A percentile compares a stretch with the other conserved stretches of the same genome.
Evolutionary conservation across 2,888 invertebrate species (phyloP).

Genomic region (Hecatera dysodea): DNA sequence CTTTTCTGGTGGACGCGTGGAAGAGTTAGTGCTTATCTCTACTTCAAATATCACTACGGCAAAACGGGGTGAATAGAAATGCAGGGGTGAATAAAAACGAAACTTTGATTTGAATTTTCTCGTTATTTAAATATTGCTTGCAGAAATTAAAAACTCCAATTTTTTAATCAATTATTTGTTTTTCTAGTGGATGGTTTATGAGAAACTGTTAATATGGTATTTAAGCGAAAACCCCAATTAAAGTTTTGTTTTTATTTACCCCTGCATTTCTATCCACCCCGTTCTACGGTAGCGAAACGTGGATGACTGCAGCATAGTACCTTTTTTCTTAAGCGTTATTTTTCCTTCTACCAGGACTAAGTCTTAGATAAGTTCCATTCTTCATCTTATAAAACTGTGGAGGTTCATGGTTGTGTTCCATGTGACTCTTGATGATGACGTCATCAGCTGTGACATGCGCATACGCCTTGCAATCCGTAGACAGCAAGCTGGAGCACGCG

Average conservation of each 20-base stretch:
- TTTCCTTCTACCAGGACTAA: constrained; percentile 1
- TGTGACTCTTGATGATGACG: constrained; percentile 25
- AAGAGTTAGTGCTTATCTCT: not conserved
- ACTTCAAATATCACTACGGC: not conserved
- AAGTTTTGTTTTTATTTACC: too few species aligned
- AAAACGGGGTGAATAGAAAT: too few species aligned
- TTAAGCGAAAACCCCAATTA: too few species aligned
- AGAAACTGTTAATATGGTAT: too few species aligned
- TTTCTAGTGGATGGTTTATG: too few species aligned
- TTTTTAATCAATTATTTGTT: too few species aligned
- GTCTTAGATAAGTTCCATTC: constrained; percentile 39
- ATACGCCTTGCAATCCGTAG: constrained; percentile 52
- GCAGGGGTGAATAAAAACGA: too few species aligned
- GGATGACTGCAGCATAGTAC: not conserved
- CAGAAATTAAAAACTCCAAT: too few species aligned
- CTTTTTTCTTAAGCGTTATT: not conserved
- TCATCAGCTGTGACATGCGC: constrained; percentile 37
- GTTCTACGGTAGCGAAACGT: not conserved
- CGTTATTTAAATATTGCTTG: too few species aligned
- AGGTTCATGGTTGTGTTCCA: constrained; percentile 48
- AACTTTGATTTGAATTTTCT: too few species aligned
- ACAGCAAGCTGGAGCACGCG: constrained; percentile 65
- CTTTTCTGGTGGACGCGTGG: not conserved
- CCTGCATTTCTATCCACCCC: too few species aligned
- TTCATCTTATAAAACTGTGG: constrained; percentile 20